Base-by-base conservation (phyloP, 2,888 invertebrate species). In the Temnothorax ravouxi region DNA sequence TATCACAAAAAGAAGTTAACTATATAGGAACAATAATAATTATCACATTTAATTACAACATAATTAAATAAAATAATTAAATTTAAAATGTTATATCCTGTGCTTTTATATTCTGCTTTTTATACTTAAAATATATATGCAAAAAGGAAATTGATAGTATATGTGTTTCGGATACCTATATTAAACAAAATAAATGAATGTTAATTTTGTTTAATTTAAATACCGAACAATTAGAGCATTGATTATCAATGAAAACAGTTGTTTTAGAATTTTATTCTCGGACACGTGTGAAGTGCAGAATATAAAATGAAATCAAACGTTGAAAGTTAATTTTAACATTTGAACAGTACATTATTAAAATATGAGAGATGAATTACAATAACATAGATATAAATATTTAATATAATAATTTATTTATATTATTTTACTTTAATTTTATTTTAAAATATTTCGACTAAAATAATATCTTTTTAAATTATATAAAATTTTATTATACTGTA, bases 171-270 rank as follows among this genome's bases (percentile, higher is more conserved):
- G 21, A 41, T 41, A n/a, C n/a, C n/a, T n/a, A 71, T 21, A 71
- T 54, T 72, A 72, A 44, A 59, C 0, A 41, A 41, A 54, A 2
- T 47, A 29, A 59, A 59, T 44, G 6, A n/a, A 72, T 41, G 18
- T 29, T 59, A n/a, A 59, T 29, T 71, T 41, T 29, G 6, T 74
- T 47, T 1, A 29, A 44, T 59, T 74, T 5, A 41, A 74, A 44
- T 11, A 74, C n/a, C 47, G 13, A 34, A 13, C 5, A 8, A 72
- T 25, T 25, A 1, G 18, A 18, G 0, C 13, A 29, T 59, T 41
- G 13, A 74, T 74, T 44, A 59, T n/a, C 1, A 59, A 59, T 41
- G 18, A 29, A 41, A 74, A 59, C 13, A 74, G 25, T 54, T 54
- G 18, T 54, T 59, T 59, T 6, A 4, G 13, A 54, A 54, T 38